Evolutionary conservation across 2,888 invertebrate genomes (phyloP), one percentile per base, ranked within the genome.

Genomic region (Sthenelais limicola): DNA sequence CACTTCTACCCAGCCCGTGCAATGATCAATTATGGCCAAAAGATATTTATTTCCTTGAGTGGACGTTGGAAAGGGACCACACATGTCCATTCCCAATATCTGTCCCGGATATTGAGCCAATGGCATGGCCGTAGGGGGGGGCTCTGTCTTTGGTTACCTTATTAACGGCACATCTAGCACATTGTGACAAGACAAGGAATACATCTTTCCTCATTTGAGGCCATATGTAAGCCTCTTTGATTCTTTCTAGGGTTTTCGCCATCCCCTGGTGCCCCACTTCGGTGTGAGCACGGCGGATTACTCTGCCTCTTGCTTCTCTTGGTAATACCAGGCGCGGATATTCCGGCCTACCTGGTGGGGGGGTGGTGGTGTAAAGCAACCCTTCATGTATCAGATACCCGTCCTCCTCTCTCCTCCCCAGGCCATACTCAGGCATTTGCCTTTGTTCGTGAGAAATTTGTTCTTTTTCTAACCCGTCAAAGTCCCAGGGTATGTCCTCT

Each of bases 251-350:
- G 9, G 70, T 70, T 54, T 54, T 70, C 24, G n/a, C 18, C 26
- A 70, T 32, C 21, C 51, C 35, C 30, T 54, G 52, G 38, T 70
- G 70, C 2, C 70, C 70, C 21, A 70, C 38, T 54, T 52, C 38
- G 21, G 24, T 32, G 26, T 70, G 70, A 15, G 30, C 35, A n/a
- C 54, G 3, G 3, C 43, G 4, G n/a, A 70, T 47, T 1, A 70
- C 52, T 28, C 54, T 9, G 28, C 5, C 12, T 32, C 47, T 5
- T 28, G 18, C n/a, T 5, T 18, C 7, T 18, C 35, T 21, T 1
- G 70, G 70, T 9, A 70, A 7, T n/a, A 70, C 70, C 26, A 70
- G 21, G 38, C 70, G 2, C 21, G 70, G 70, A 26, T 70, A 70
- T n/a, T 7, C 35, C 1, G 18, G 54, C 9, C 26, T 4, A 15